Percentiles rank a stretch among this genome's conserved stretches.
phyloP scores from a whole-genome alignment of 2,113 vertebrate genomes.

The Myotis davidii region DNA sequence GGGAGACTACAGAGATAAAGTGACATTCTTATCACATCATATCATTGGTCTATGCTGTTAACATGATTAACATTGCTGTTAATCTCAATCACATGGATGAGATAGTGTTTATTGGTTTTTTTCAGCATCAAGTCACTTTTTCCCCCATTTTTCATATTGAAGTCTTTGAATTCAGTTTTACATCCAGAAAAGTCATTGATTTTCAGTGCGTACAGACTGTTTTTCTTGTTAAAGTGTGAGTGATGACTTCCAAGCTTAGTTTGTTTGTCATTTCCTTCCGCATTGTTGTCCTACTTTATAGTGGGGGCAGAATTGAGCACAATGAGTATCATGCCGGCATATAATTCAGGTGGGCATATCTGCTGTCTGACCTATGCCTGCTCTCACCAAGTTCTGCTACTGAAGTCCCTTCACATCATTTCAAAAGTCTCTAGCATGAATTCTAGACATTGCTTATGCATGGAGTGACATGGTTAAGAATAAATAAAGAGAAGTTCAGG shows the following conservation, averaged over 20 bases:
- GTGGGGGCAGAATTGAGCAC: background rate
- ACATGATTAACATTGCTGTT: background rate
- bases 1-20: background rate
- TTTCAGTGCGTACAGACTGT: background rate
- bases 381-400: background rate
- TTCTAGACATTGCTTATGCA: background rate
- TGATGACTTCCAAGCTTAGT: background rate
- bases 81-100: background rate
- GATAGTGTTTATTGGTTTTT: background rate
- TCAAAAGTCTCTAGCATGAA: background rate
- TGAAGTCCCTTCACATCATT: background rate
- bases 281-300: background rate
- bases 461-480: background rate
- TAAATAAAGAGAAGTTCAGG: background rate
- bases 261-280: background rate
- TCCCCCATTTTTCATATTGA: background rate
- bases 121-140: background rate
- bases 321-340: background rate
- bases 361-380: background rate
- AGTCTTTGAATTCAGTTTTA: background rate
- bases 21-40: background rate
- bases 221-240: background rate
- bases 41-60: background rate
- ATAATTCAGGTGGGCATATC: background rate
- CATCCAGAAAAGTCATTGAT: background rate